Percentiles rank a stretch among this genome's conserved stretches.
Evolutionary conservation across 2,888 invertebrate species (phyloP).

Genomic region (Drosophila hamatofila): DNA sequence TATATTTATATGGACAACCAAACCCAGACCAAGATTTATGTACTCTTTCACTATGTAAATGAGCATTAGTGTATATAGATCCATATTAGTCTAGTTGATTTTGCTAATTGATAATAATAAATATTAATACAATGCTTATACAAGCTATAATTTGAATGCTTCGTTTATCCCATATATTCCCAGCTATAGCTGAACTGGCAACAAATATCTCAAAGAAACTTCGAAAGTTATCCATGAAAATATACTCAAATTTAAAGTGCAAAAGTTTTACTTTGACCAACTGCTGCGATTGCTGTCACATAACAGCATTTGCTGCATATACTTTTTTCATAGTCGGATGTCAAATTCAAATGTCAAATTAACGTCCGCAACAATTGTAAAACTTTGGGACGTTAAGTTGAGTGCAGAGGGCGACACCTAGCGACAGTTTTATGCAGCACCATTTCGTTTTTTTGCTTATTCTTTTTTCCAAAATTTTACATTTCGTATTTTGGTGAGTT

Average conservation of each 20-base stretch:
- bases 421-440: conserved; percentile 31
- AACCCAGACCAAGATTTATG: no score
- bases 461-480: not conserved
- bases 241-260: conserved; percentile 24
- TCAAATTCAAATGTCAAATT: conserved; percentile 68
- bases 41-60: no score
- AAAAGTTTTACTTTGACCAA: conserved; percentile 45
- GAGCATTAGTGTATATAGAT: no score
- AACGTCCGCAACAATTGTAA: conserved; percentile 56
- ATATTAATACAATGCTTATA: not conserved
- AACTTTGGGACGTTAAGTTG: conserved; percentile 47
- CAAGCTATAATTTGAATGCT: not conserved
- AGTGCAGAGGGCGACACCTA: conserved; percentile 40
- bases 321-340: conserved; percentile 16
- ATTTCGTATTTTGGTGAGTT: not conserved
- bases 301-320: conserved; percentile 26
- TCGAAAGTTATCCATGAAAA: conserved; percentile 6
- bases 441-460: not conserved
- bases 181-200: not conserved
- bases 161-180: not conserved
- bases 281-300: conserved; percentile 45
- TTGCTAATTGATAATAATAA: no score
- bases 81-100: no score
- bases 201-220: conserved; percentile 1
- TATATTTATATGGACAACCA: no score